Percentiles rank a stretch among this genome's conserved stretches.
Evolutionary conservation across 2,888 invertebrate genomes (phyloP).

Genomic region (Therioaphis trifolii): DNA sequence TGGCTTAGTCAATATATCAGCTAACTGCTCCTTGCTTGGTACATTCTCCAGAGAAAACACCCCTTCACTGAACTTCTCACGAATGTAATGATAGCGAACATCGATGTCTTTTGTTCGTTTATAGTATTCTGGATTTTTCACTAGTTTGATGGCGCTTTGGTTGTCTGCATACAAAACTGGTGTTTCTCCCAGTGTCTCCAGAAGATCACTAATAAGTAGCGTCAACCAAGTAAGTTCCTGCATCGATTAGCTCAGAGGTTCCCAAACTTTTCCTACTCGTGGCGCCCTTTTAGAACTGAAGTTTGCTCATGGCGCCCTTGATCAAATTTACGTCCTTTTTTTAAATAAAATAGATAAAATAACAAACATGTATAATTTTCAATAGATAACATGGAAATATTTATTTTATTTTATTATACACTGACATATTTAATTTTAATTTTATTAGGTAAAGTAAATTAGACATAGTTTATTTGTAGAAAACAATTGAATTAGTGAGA

Average conservation of each 20-base stretch:
- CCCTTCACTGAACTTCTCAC: too few relatives aligned
- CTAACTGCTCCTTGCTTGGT: conserved; percentile 9
- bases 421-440: not conserved
- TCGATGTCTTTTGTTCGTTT: too few relatives aligned
- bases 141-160: conserved; percentile 53
- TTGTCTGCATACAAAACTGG: conserved; percentile 27
- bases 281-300: conserved; percentile 21
- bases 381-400: not conserved
- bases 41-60: too few relatives aligned
- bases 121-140: too few relatives aligned
- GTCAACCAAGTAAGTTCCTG: conserved; percentile 36
- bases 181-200: not conserved
- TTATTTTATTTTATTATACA: conserved; percentile 19
- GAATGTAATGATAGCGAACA: too few relatives aligned
- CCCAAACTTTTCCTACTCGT: not conserved
- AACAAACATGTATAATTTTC: not conserved
- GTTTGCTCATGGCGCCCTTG: conserved; percentile 16
- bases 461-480: not conserved
- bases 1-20: conserved; percentile 28
- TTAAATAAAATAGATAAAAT: not conserved
- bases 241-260: too few relatives aligned
- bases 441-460: not conserved
- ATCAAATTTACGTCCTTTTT: conserved; percentile 15
- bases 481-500: conserved; percentile 14
- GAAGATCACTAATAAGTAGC: conserved; percentile 31